Evolutionary conservation across 2,888 invertebrate species (phyloP), one percentile per base, ranked within the genome.

Genomic region (Melieria picta): DNA sequence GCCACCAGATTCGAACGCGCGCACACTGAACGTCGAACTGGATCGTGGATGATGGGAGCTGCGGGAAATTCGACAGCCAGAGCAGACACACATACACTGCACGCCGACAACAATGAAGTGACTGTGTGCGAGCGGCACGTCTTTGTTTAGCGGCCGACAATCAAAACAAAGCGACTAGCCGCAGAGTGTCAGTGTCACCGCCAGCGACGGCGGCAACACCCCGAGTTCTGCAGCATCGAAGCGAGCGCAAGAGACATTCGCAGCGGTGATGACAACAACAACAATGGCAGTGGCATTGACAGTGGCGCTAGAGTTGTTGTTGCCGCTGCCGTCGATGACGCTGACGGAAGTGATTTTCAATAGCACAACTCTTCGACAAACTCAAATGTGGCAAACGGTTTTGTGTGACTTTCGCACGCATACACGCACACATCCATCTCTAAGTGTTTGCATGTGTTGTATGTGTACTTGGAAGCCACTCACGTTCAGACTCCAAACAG

Each of bases 291-390:
- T 56, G n/a, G 50, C 30, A 48, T 45, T 47, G 64, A 6, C 45
- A 45, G 43, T 55, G 48, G 50, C 52, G 45, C 7, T 65, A 43
- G n/a, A 7, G 5, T 56, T 43, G 43, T 43, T 52, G 48, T 48
- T 50, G 4, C 10, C 60, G 10, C 3, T 60, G 48, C 5, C 50
- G 58, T 42, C 50, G 42, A 13, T 60, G 50, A 43, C 50, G 57
- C 43, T 60, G 45, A 9, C 50, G 67, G 50, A 67, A 67, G 58
- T 67, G 60, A 67, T 67, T 50, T 67, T 60, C 48, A 60, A n/a
- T 48, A 9, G 42, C 5, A 9, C 13, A 65, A 43, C 55, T 43
- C 43, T 60, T 9, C n/a, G 30, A 30, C 30, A 30, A 30, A 30
- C 30, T 30, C 30, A 50, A 50, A 50, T 50, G 50, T 10, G 11